A percentile compares a stretch with the other conserved stretches of the same genome.
Conservation (phyloP, 2,797 vertebrate species). For the Pseudochaenichthys georgianus region DNA sequence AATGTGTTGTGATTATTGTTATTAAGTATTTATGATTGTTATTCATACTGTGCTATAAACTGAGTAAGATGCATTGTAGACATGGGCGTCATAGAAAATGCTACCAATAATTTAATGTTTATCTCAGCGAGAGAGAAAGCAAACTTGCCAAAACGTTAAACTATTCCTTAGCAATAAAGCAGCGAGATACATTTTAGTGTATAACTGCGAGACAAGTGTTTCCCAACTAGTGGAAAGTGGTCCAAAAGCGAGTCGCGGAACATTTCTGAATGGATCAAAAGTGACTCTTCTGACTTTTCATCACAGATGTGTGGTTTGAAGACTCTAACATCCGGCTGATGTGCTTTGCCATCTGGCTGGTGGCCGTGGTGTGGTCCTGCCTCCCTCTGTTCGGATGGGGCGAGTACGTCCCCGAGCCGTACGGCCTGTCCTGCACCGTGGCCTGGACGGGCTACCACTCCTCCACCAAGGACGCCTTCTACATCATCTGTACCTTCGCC, state of each 20-base stretch:
- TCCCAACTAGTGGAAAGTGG: too few species aligned
- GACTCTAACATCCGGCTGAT: conserved; percentile 54
- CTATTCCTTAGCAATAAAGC: not conserved
- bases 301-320: conserved; percentile 70
- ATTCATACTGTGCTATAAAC: too few species aligned
- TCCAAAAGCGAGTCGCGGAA: too few species aligned
- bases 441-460: conserved; percentile 79
- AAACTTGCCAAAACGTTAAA: too few species aligned
- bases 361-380: conserved; percentile 74
- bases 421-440: conserved; percentile 82
- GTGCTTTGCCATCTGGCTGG: conserved; percentile 72
- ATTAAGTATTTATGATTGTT: too few species aligned
- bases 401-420: conserved; percentile 80
- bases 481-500: conserved; percentile 78
- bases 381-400: conserved; percentile 82
- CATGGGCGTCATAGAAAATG: too few species aligned
- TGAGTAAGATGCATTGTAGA: too few species aligned
- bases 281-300: not conserved
- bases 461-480: conserved; percentile 76
- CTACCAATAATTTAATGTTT: not conserved
- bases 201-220: not conserved
- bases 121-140: not conserved
- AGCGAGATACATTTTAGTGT: too few species aligned
- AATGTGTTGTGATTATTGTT: too few species aligned
- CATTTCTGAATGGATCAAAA: too few species aligned